Evolutionary conservation across 1,140 invertebrate species (phyloP).

Genomic region (Lasaia peninsularis): DNA sequence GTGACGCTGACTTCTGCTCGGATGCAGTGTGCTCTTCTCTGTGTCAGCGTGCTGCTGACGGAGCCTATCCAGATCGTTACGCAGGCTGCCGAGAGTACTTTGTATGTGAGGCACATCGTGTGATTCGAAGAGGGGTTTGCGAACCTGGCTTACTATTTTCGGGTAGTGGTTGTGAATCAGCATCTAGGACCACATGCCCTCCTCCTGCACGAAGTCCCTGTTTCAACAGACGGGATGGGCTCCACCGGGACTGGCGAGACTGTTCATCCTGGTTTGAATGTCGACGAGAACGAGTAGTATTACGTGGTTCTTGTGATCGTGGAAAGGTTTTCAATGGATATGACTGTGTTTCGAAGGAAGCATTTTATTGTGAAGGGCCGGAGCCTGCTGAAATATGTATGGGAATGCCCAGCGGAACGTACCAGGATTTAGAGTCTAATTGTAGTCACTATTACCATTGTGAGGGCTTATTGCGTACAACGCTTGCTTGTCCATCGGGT

Average conservation of each 20-base stretch:
- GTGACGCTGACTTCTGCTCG: constrained; percentile 64
- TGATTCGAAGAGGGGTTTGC: constrained; percentile 72
- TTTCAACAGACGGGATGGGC: constrained; percentile 58
- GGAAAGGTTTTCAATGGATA: constrained; percentile 61
- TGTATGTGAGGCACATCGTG: constrained; percentile 70
- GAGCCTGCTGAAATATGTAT: constrained; percentile 59
- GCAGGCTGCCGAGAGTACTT: constrained; percentile 80
- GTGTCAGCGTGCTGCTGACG: constrained; percentile 71
- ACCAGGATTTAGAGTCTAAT: constrained; percentile 69
- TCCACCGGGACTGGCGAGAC: constrained; percentile 62
- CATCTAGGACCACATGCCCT: constrained; percentile 54
- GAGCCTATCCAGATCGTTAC: constrained; percentile 78
- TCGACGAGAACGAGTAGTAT: constrained; percentile 49
- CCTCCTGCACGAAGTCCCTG: constrained; percentile 59
- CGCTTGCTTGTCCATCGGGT: constrained; percentile 60
- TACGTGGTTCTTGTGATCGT: constrained; percentile 48
- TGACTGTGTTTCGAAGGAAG: constrained; percentile 41
- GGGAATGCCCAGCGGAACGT: constrained; percentile 67
- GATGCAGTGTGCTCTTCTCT: constrained; percentile 62
- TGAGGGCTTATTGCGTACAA: constrained; percentile 55
- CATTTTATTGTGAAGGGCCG: constrained; percentile 65
- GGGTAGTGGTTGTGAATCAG: constrained; percentile 60
- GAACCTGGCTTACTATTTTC: constrained; percentile 68
- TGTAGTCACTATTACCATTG: constrained; percentile 77
- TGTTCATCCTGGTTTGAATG: constrained; percentile 65